Evolutionary conservation across 2,888 invertebrate genomes (phyloP).

Genomic region (Heliconius erato): DNA sequence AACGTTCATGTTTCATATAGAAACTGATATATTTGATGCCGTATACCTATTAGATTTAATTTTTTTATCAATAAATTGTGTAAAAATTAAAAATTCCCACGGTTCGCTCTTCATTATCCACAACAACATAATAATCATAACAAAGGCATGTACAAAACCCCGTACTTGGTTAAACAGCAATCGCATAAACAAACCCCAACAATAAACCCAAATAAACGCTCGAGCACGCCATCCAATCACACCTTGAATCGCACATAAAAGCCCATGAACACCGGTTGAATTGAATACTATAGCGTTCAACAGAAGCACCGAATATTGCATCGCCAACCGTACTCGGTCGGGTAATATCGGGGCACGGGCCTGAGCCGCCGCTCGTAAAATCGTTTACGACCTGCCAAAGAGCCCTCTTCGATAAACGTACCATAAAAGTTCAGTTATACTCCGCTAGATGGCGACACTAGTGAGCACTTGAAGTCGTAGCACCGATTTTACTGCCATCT

Average conservation of each 20-base stretch:
- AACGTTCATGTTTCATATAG: neutral
- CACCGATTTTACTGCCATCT: slow-evolving; percentile 85
- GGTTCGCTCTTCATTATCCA: slow-evolving; percentile 73
- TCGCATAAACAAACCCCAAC: slow-evolving; percentile 86
- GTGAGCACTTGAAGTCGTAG: slow-evolving; percentile 81
- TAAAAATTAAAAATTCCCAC: slow-evolving; percentile 65
- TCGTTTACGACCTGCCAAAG: slow-evolving; percentile 86
- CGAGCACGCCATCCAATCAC: slow-evolving; percentile 86
- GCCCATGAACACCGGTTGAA: slow-evolving; percentile 83
- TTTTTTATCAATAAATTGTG: neutral
- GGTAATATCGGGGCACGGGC: slow-evolving; percentile 82
- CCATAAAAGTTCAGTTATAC: slow-evolving; percentile 85
- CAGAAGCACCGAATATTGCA: slow-evolving; percentile 83
- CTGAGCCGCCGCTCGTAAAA: slow-evolving; percentile 84
- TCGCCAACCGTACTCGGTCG: slow-evolving; percentile 81
- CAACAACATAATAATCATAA: slow-evolving; percentile 85
- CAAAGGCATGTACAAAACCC: slow-evolving; percentile 83
- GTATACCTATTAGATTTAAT: neutral
- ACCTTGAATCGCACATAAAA: slow-evolving; percentile 86
- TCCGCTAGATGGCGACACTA: slow-evolving; percentile 84
- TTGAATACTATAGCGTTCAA: slow-evolving; percentile 81
- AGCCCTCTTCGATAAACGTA: slow-evolving; percentile 85
- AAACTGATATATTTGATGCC: neutral
- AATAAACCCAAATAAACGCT: slow-evolving; percentile 86
- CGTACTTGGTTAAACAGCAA: slow-evolving; percentile 85